These are phyloP conservation scores for Chironomus riparius DNA, from an alignment of 2,888 invertebrate genomes.

Conservation along the genomic window DNA sequence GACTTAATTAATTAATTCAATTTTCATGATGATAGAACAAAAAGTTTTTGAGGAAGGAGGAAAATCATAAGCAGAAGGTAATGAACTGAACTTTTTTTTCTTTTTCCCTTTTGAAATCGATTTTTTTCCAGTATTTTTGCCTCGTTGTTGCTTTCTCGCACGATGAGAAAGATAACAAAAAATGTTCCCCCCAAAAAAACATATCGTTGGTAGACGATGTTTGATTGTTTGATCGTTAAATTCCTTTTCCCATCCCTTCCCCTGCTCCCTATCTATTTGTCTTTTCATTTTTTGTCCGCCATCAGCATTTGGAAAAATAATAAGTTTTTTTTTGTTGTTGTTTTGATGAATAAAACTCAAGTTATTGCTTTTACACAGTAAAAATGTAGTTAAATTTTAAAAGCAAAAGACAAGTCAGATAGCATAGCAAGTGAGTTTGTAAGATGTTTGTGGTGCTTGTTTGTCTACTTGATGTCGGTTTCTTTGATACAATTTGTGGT, in stretches of 20 bases:
- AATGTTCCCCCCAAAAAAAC: not conserved
- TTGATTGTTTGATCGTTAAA: constrained; percentile 27
- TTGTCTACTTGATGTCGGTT: too few species aligned
- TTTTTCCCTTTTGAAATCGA: constrained; percentile 7
- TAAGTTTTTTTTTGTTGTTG: too few species aligned
- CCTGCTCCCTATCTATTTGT: too few species aligned
- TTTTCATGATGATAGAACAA: not conserved
- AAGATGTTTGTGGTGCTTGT: too few species aligned
- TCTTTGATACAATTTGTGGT: too few species aligned
- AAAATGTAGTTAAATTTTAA: too few species aligned
- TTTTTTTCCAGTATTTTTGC: not conserved
- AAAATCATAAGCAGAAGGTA: constrained; percentile 7
- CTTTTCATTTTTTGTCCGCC: too few species aligned
- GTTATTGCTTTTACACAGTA: too few species aligned
- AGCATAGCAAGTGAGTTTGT: too few species aligned
- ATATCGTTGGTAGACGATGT: not conserved
- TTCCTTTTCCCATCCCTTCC: not conserved
- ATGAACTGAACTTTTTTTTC: constrained; percentile 6
- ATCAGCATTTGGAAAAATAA: too few species aligned
- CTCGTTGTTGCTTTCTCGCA: not conserved
- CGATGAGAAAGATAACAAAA: not conserved
- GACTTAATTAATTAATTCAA: not conserved
- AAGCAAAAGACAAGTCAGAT: too few species aligned
- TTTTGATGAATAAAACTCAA: too few species aligned
- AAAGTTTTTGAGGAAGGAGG: not conserved